Evolutionary conservation across 2,888 invertebrate genomes (phyloP).

Genomic region (Sussaba pulchella): DNA sequence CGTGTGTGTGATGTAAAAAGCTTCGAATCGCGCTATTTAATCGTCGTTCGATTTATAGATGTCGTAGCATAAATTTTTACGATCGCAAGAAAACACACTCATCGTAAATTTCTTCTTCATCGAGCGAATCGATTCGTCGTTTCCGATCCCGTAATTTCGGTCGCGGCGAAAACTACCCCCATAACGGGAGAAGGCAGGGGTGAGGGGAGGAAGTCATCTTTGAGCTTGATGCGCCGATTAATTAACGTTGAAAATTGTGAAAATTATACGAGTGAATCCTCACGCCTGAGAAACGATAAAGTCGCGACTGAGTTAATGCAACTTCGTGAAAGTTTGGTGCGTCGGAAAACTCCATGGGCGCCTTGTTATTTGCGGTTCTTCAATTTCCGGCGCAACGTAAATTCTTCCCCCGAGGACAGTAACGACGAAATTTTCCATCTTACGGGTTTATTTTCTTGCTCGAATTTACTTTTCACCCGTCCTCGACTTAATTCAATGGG

Average conservation of each 20-base stretch:
- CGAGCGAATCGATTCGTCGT: neutral
- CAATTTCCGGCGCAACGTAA: neutral
- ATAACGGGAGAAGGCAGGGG: neutral
- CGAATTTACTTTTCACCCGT: constrained; percentile 41
- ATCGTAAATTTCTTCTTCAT: neutral
- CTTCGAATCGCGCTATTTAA: constrained; percentile 33
- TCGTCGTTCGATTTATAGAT: constrained; percentile 18
- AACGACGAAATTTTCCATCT: constrained; percentile 10
- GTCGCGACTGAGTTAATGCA: constrained; percentile 38
- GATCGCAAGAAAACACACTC: constrained; percentile 4
- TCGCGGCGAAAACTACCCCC: too few relatives aligned
- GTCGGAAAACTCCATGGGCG: constrained; percentile 43
- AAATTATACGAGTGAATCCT: constrained; percentile 25
- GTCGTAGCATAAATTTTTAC: constrained; percentile 30
- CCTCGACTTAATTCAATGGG: constrained; percentile 19
- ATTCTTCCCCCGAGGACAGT: constrained; percentile 2
- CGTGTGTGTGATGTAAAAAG: neutral
- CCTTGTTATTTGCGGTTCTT: constrained; percentile 30
- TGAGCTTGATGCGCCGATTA: constrained; percentile 8
- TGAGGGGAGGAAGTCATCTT: neutral
- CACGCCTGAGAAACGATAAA: neutral
- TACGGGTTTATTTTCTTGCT: neutral
- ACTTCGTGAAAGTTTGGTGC: constrained; percentile 37
- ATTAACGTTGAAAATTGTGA: constrained; percentile 36
- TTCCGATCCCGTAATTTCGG: neutral